Percentiles rank a stretch among this genome's conserved stretches.
These are phyloP conservation scores for Cynaeus angustus DNA, from an alignment of 2,888 invertebrate species.

Conservation along the genomic window DNA sequence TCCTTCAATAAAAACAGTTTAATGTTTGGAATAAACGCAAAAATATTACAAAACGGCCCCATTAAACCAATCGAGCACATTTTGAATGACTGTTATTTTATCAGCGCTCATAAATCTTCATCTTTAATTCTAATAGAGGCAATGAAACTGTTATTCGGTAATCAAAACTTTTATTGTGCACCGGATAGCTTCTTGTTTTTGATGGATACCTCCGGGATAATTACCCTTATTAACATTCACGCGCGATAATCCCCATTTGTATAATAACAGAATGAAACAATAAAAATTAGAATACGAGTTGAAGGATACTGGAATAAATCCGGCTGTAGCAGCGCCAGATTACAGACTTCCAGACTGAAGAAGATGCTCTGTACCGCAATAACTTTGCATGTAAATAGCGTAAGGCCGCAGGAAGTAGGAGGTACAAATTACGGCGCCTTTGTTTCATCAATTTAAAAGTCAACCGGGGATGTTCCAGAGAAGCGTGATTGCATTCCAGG, in stretches of 20 bases:
- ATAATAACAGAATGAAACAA: conserved; percentile 42
- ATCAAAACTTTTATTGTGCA: conserved; percentile 30
- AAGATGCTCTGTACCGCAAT: conserved; percentile 58
- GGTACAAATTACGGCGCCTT: conserved; percentile 58
- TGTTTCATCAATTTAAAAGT: conserved; percentile 60
- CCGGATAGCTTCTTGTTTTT: not conserved
- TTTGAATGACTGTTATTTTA: conserved; percentile 25
- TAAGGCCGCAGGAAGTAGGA: conserved; percentile 56
- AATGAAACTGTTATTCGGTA: conserved; percentile 32
- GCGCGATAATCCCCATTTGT: conserved; percentile 40
- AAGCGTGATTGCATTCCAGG: conserved; percentile 46
- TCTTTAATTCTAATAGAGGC: conserved; percentile 34
- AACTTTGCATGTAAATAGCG: conserved; percentile 62
- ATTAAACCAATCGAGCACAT: conserved; percentile 35
- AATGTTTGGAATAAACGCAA: conserved; percentile 13
- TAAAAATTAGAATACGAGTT: conserved; percentile 53
- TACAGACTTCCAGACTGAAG: conserved; percentile 47
- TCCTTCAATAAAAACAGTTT: conserved; percentile 26
- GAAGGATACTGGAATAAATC: conserved; percentile 50
- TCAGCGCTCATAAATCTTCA: conserved; percentile 27
- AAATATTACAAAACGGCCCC: conserved; percentile 32
- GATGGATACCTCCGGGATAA: conserved; percentile 17
- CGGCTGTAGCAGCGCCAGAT: conserved; percentile 47
- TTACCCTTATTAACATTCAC: conserved; percentile 44
- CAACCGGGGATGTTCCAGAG: conserved; percentile 49